A percentile compares a stretch with the other conserved stretches of the same genome.
Conservation (phyloP, 1,140 invertebrate species). For the Diorhabda sublineata region DNA sequence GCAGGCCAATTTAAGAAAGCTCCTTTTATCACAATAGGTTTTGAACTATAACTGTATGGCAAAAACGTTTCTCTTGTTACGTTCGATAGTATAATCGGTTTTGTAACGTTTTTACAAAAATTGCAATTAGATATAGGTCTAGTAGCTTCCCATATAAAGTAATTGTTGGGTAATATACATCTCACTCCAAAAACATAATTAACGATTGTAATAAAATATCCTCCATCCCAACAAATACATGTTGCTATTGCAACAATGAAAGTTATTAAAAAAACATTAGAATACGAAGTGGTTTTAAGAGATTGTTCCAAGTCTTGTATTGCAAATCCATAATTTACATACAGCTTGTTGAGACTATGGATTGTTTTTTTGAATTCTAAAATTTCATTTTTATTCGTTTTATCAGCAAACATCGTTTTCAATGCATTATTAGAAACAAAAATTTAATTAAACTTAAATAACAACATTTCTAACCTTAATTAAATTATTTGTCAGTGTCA, state of each 20-base stretch:
- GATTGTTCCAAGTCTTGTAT: conserved; percentile 9
- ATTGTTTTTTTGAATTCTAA: conserved; percentile 4
- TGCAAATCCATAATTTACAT: conserved; percentile 6
- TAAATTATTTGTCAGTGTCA: too few species aligned
- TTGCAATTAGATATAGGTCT: conserved; percentile 76
- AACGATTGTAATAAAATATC: neutral
- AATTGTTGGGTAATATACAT: conserved; percentile 78
- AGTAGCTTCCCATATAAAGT: conserved; percentile 79
- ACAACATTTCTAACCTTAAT: too few species aligned
- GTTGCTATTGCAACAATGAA: neutral
- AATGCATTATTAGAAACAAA: neutral
- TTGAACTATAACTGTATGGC: conserved; percentile 70
- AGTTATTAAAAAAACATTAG: neutral
- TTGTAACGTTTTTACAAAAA: conserved; percentile 57
- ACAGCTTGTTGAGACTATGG: neutral
- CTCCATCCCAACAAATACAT: neutral
- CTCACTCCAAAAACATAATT: conserved; percentile 49
- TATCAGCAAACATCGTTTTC: neutral
- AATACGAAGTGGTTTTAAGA: neutral
- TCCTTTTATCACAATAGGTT: conserved; percentile 75
- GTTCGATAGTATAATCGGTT: conserved; percentile 61
- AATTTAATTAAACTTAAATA: too few species aligned
- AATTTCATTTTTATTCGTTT: neutral
- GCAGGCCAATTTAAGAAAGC: conserved; percentile 77
- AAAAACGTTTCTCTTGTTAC: conserved; percentile 63